Evolutionary conservation across 2,113 vertebrate genomes (phyloP).

Genomic region (Machaerirhynchus nigripectus): DNA sequence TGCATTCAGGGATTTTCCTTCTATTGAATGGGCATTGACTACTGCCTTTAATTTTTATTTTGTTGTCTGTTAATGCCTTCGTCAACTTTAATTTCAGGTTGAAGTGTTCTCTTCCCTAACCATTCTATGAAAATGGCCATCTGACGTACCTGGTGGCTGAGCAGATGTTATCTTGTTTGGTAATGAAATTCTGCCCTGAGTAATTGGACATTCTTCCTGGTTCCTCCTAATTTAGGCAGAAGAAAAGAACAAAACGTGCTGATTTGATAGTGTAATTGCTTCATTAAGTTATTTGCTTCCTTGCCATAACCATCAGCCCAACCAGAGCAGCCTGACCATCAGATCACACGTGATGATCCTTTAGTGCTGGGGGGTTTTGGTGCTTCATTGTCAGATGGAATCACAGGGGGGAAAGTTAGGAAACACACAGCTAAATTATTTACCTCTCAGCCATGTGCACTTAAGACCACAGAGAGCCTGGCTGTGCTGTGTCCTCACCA

Average conservation of each 20-base stretch:
- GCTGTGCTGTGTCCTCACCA: not conserved
- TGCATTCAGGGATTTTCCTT: not conserved
- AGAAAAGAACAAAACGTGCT: constrained; percentile 40
- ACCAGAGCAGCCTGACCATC: not conserved
- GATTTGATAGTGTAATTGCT: constrained; percentile 36
- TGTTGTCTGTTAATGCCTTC: not conserved
- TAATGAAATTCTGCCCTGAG: constrained; percentile 37
- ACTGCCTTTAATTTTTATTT: not conserved
- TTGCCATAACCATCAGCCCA: not conserved
- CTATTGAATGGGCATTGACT: not conserved
- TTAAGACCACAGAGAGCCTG: not conserved
- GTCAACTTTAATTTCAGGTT: not conserved
- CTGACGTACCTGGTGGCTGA: not conserved
- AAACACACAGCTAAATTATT: not conserved
- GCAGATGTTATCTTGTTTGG: constrained; percentile 33
- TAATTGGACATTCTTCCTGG: constrained; percentile 45
- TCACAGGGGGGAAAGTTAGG: not conserved
- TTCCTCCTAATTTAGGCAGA: constrained; percentile 15
- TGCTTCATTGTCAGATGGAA: not conserved
- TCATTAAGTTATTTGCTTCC: constrained; percentile 26
- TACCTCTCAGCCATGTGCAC: not conserved
- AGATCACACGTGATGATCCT: not conserved
- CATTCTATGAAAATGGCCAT: not conserved
- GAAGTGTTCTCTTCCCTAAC: not conserved
- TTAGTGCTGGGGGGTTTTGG: not conserved